A percentile compares a stretch with the other conserved stretches of the same genome.
These are phyloP conservation scores for Hycleus phaleratus DNA, from an alignment of 1,140 invertebrate species.

Conservation along the genomic window DNA sequence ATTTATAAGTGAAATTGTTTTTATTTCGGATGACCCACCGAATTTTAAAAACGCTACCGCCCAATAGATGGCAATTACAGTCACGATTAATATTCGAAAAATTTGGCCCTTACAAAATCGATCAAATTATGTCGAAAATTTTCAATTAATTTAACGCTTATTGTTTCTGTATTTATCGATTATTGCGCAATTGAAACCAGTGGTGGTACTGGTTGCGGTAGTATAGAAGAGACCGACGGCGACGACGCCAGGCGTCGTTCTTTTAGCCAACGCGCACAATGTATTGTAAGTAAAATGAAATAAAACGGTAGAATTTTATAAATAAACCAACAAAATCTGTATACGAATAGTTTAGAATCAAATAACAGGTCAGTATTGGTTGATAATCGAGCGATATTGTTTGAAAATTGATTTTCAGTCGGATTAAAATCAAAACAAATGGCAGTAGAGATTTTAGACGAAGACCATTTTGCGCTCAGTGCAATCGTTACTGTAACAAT, in stretches of 20 bases:
- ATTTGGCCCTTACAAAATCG: too few species aligned
- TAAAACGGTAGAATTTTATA: background rate
- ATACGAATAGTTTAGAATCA: too few species aligned
- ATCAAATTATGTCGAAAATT: too few species aligned
- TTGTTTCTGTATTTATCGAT: background rate
- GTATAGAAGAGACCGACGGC: background rate
- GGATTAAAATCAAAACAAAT: constrained; percentile 35
- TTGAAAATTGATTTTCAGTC: background rate
- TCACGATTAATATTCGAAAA: too few species aligned
- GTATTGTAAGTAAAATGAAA: constrained; percentile 4
- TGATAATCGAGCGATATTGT: background rate
- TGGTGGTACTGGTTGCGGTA: background rate
- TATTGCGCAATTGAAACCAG: constrained; percentile 6
- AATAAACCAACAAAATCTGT: too few species aligned
- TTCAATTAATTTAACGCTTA: too few species aligned
- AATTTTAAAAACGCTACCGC: too few species aligned
- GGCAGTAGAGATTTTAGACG: constrained; percentile 67
- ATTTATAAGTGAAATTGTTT: too few species aligned
- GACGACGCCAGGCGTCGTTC: constrained; percentile 1
- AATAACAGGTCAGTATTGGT: too few species aligned
- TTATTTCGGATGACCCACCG: too few species aligned
- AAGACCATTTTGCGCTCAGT: constrained; percentile 79
- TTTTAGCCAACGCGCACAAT: background rate
- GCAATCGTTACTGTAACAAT: constrained; percentile 79
- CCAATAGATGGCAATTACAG: too few species aligned